Base-by-base conservation (phyloP, 2,888 invertebrate genomes). In the Thymelicus sylvestris region DNA sequence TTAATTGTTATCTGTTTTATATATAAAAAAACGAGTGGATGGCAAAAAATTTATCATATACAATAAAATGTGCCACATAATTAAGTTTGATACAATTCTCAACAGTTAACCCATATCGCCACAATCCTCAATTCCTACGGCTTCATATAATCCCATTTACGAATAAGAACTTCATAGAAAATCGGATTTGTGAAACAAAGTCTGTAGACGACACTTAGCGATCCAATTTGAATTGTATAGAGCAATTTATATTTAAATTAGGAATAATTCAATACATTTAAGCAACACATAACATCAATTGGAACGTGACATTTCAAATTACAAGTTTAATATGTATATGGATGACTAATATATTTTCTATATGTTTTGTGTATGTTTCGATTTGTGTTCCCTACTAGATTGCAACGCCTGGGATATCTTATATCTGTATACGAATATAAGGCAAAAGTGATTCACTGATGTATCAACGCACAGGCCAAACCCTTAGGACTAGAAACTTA, bases 231-330 rank as follows among this genome's bases (percentile, higher is more conserved):
- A 68, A 63, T 61, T 61, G 41, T 50, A 50, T 41, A 50, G 48
- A 61, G 41, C 67, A 67, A 67, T 67, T 67, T 61, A 24, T 61
- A 67, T 67, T 60, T 61, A 67, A 67, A 67, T 67, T 38, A 39
- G 44, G 61, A 67, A 67, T 67, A 67, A 39, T 67, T 61, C 67
- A 60, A 60, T 67, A 60, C 67, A 31, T 31, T 31, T 5, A 67
- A 67, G 39, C 67, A 48, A 66, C 57, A 57, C 57, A 38, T 38
- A 48, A 60, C 12, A 39, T 60, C 13, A 13, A 59, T 47, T 24
- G 48, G 38, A 60, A 67, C 44, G 8, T 12, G 3, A 10, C 44
- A 44, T 44, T 44, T 44, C 10, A 44, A 44, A 12, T 12, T 12
- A 44, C 8, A 12, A 44, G 8, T 31, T 31, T 24, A 24, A 24